Conservation (phyloP, 2,113 vertebrate genomes). For the Silurus glanis region DNA sequence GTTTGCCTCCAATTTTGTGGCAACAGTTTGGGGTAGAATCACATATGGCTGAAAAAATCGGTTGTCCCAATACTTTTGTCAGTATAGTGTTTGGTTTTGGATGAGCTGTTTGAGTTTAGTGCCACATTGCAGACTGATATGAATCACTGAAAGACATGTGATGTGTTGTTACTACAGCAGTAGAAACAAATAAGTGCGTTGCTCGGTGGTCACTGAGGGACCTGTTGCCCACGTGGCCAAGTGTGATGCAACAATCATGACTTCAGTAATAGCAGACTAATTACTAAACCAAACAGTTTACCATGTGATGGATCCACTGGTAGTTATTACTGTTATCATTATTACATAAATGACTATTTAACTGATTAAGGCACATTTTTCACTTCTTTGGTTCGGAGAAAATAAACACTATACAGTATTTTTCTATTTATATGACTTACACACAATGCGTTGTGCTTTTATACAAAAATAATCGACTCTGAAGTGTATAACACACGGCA, state of each 20-base stretch:
- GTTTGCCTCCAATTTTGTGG: no score
- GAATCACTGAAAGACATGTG: not conserved
- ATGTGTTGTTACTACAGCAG: not conserved
- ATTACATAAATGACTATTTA: not conserved
- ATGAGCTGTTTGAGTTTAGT: not conserved
- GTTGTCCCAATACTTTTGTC: no score
- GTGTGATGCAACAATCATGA: not conserved
- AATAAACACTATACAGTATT: not conserved
- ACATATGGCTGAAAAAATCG: no score
- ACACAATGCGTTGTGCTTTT: not conserved
- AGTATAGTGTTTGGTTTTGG: not conserved
- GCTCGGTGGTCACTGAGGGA: not conserved
- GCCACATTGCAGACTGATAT: not conserved
- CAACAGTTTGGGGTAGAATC: no score
- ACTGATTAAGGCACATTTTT: not conserved
- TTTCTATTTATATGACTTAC: not conserved
- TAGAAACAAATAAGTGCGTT: not conserved
- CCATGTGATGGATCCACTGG: not conserved
- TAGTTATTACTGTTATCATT: not conserved
- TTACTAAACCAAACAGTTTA: not conserved
- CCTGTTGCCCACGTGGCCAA: not conserved
- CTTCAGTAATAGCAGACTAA: not conserved
- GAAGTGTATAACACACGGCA: not conserved
- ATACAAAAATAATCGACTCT: not conserved
- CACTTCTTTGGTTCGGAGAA: not conserved